Evolutionary conservation across 2,797 vertebrate species (phyloP).

Genomic region (Myiotriccus ornatus): DNA sequence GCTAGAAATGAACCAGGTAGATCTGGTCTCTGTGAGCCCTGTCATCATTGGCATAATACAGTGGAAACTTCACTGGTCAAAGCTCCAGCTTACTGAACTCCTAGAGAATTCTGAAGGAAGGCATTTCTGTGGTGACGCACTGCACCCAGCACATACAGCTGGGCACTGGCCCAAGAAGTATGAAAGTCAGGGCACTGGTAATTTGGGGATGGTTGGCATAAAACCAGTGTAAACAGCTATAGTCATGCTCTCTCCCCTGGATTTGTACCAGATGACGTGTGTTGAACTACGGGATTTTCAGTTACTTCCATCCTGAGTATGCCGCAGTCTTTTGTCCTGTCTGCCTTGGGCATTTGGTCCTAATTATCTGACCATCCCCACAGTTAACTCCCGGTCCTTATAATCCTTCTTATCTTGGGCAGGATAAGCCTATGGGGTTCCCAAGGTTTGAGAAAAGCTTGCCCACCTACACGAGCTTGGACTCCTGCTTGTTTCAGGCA

Average conservation of each 20-base stretch:
- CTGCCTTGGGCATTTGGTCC: background rate
- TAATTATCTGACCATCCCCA: background rate
- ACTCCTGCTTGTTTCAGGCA: background rate
- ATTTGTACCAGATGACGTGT: background rate
- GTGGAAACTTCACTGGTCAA: background rate
- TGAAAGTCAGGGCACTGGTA: background rate
- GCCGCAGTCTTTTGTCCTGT: background rate
- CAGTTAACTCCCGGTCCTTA: background rate
- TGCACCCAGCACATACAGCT: background rate
- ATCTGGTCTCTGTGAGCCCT: background rate
- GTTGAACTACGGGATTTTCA: background rate
- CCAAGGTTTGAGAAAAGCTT: background rate
- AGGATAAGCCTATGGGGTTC: background rate
- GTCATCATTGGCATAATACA: background rate
- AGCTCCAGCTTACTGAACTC: background rate
- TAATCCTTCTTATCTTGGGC: background rate
- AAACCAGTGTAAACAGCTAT: background rate
- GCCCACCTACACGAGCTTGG: background rate
- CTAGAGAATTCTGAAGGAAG: background rate
- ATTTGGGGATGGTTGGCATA: background rate
- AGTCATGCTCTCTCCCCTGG: background rate
- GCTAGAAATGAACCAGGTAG: background rate
- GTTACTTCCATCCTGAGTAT: background rate
- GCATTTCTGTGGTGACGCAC: background rate
- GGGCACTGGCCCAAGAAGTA: background rate